Evolutionary conservation across 2,113 vertebrate species (phyloP).

Genomic region (Ceratotherium simum): DNA sequence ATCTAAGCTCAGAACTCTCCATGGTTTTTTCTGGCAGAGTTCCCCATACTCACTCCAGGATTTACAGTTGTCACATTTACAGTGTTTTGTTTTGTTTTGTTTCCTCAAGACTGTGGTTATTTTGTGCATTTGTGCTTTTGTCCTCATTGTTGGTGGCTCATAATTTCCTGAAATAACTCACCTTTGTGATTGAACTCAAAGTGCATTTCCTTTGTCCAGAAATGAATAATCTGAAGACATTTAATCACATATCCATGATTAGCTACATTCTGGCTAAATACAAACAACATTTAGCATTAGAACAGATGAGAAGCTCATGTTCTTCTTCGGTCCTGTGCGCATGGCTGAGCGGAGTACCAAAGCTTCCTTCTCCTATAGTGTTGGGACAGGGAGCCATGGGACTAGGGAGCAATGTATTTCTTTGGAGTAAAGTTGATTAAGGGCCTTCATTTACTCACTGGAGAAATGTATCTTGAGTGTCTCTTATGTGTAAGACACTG

Average conservation of each 20-base stretch:
- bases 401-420: neutral
- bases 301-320: neutral
- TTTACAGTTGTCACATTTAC: slow-evolving; percentile 56
- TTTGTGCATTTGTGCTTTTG: slow-evolving; percentile 7
- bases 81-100: neutral
- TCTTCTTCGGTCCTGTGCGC: neutral
- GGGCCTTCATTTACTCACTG: slow-evolving; percentile 24
- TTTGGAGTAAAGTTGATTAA: slow-evolving; percentile 5
- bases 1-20: slow-evolving; percentile 40
- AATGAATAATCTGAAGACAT: slow-evolving; percentile 10
- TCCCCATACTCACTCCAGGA: neutral
- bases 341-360: neutral
- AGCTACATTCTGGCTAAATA: slow-evolving; percentile 17
- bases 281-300: slow-evolving; percentile 30
- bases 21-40: slow-evolving; percentile 50
- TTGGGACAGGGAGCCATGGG: neutral
- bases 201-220: slow-evolving; percentile 49
- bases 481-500: neutral
- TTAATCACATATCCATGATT: neutral
- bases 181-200: slow-evolving; percentile 29
- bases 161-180: slow-evolving; percentile 66
- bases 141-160: slow-evolving; percentile 9
- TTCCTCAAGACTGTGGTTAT: neutral
- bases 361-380: neutral
- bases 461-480: neutral